Base-by-base conservation (phyloP, 2,797 vertebrate species). In the Jordanella pulchra region DNA sequence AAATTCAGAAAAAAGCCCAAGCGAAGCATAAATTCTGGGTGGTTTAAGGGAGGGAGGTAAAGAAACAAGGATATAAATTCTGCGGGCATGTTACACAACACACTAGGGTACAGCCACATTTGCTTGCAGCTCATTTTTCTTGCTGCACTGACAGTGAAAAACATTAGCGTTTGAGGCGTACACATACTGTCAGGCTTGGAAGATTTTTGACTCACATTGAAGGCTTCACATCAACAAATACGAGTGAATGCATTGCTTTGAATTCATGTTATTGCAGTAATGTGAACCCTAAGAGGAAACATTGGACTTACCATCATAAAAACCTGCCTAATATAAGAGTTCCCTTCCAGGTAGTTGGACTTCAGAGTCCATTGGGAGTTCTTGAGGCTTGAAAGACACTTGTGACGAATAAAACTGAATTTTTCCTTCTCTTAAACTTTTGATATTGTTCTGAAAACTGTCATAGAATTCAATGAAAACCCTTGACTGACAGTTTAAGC, bases 91-190 rank as follows among this genome's bases (percentile, higher is more conserved):
- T 90, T 90, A 84, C 79, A 80, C 88, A 90, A 90, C 88, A 79
- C 86, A 89, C 86, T 76, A 83, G 90, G 81, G 85, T 67, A 75
- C 84, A 86, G 85, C 86, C 85, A 83, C 76, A 85, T 87, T 84
- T 85, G 78, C 69, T 75, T 77, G 79, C 73, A 78, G 82, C 81
- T 85, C 82, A 77, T 84, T 91, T 81, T 81, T 80, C 73, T 80
- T 72, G 60, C 73, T 70, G 45, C 64, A 56, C 76, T 71, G 77
- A 71, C 82, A 75, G 67, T 65, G 66, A 82, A 71, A 82, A 83
- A 87, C 73, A 81, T 84, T 81, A 80, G 73, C 72, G 77, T 83
- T 76, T 87, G 73, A 81, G 67, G 73, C 47, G 44, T 63, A 71
- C 71, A 73, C 51, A 75, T 23, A 32, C 44, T 73, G 83, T 72